A percentile compares a stretch with the other conserved stretches of the same genome.
phyloP scores from a whole-genome alignment of 92 coral and sea anemone genomes.

The Scolanthus callimorphus region DNA sequence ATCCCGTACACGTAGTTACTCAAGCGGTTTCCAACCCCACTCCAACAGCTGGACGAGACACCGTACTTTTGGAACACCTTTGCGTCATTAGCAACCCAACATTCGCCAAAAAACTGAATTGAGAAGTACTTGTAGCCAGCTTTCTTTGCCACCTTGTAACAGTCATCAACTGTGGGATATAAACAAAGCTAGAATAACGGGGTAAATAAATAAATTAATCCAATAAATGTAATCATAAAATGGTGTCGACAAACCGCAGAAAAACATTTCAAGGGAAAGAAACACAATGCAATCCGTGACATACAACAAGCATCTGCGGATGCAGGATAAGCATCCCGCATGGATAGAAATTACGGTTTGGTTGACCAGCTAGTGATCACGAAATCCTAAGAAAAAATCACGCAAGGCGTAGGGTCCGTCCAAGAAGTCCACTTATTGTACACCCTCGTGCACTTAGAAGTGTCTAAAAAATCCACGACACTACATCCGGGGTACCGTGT shows the following conservation, averaged over 20 bases:
- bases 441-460: too few species aligned
- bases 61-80: slow-evolving; percentile 50
- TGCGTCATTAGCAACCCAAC: slow-evolving; percentile 72
- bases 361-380: too few species aligned
- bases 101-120: slow-evolving; percentile 88
- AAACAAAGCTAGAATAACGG: neutral
- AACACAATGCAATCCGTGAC: too few species aligned
- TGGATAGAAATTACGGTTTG: too few species aligned
- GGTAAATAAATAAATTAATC: neutral
- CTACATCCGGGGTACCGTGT: too few species aligned
- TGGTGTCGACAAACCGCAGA: neutral
- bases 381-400: too few species aligned
- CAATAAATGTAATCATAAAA: neutral
- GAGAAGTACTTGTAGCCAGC: slow-evolving; percentile 66
- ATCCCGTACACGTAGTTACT: slow-evolving; percentile 73
- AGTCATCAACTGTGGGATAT: slow-evolving; percentile 39
- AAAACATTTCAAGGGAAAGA: too few species aligned
- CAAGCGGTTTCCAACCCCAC: slow-evolving; percentile 58
- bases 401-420: too few species aligned
- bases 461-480: too few species aligned
- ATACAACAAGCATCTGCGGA: too few species aligned
- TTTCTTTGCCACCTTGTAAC: slow-evolving; percentile 67
- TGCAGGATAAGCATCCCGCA: too few species aligned
- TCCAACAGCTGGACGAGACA: slow-evolving; percentile 61
- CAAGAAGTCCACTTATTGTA: too few species aligned